Conservation (phyloP, 2,797 vertebrate species). For the Xenentodon cancila region DNA sequence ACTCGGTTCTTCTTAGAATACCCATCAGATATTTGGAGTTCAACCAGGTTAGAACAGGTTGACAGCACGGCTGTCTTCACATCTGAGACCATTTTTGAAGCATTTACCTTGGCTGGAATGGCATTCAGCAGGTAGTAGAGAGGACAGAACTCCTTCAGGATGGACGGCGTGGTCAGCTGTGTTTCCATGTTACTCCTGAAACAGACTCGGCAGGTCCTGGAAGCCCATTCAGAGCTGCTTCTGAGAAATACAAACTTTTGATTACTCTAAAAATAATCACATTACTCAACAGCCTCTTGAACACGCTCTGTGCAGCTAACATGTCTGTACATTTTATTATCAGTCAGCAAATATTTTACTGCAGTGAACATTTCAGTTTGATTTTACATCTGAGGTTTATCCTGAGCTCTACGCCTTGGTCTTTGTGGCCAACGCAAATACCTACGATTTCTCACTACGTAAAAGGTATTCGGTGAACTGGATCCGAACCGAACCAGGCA, state of each 20-base stretch:
- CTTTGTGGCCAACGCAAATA: too few relatives aligned
- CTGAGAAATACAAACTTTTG: not conserved
- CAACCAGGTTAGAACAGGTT: too few relatives aligned
- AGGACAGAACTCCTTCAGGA: slow-evolving; percentile 93
- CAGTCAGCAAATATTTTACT: too few relatives aligned
- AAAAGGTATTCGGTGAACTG: too few relatives aligned
- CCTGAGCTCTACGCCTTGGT: too few relatives aligned
- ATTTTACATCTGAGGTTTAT: too few relatives aligned
- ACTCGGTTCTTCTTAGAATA: not conserved
- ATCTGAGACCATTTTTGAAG: not conserved
- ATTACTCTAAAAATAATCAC: not conserved
- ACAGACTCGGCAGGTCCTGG: slow-evolving; percentile 17
- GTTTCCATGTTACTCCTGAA: slow-evolving; percentile 81
- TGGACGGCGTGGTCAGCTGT: slow-evolving; percentile 62
- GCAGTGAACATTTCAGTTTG: too few relatives aligned
- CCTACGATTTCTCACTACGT: too few relatives aligned
- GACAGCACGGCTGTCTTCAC: too few relatives aligned
- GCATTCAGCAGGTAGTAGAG: slow-evolving; percentile 93
- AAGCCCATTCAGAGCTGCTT: slow-evolving; percentile 1
- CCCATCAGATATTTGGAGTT: not conserved
- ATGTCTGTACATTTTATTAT: not conserved
- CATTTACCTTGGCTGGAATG: slow-evolving; percentile 89
- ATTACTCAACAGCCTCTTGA: not conserved
- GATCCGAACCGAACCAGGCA: too few relatives aligned
- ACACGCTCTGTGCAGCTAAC: not conserved